Base-by-base conservation (phyloP, 2,888 invertebrate species). In the Loripinus fragilis region DNA sequence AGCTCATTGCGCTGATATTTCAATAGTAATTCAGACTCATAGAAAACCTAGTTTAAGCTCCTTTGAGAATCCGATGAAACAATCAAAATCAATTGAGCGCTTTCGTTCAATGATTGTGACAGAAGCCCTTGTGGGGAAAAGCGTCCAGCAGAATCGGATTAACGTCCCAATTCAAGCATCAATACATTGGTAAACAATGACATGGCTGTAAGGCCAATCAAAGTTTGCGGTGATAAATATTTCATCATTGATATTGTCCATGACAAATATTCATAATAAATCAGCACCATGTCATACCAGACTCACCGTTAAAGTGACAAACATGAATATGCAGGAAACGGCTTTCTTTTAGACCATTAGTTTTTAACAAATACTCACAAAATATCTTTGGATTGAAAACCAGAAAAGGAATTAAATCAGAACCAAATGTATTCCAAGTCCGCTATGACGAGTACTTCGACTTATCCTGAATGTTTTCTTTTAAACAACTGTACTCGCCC, bases 1-100 rank as follows among this genome's bases (percentile, higher is more conserved):
- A 25, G 25, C 52, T 25, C 52, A 52, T 52, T 52, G 52, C 52
- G 52, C 52, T 12, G 52, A 23, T 52, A 52, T 52, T 60, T 60
- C 60, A 33, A 60, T 60, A 60, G 33, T 33, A 60, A 33, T 60
- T 60, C 60, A 60, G 60, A 33, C 30, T 60, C 60, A 60, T 60
- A 60, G 60, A 60, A 60, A 60, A 33, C 23, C 23, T 60, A n/a
- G 60, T 60, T 60, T 60, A 60, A 60, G 60, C 60, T 60, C 60
- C 60, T 60, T 17, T 30, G 60, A 60, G 60, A 60, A 23, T 30
- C 30, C 71, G 67, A 68, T 74, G 67, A 75, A 77, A 72, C 74
- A 77, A 81, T 81, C 75, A 70, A 73, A 66, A 78, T 81, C 81
- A 81, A 81, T 78, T 78, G 81, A 66, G 45, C 72, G 81, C 78